Base-by-base conservation (phyloP, 92 coral and sea anemone species). In the Pocillopora meandrina region DNA sequence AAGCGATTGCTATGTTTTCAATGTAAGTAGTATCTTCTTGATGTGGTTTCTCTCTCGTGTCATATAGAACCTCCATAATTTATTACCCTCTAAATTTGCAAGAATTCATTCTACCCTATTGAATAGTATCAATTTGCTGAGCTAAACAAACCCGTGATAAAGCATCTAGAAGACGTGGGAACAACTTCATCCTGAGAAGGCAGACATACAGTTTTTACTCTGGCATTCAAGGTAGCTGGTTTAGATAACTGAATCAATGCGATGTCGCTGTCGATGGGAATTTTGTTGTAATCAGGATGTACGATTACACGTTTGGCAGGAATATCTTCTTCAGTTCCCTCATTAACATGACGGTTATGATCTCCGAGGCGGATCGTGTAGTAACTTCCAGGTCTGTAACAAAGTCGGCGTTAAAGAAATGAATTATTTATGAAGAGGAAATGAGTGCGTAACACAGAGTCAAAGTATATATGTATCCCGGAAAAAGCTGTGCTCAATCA, bases 311-410 rank as follows among this genome's bases (percentile, higher is more conserved):
- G 62, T 61, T 82, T 79, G 52, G 84, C 95, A 56, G 74, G 82
- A 56, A 92, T 92, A 20, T 72, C 65, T 56, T 88, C 85, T 80
- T 92, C 95, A n/a, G 84, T 79, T 60, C 90, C 90, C 14, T 92
- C 95, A 36, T 61, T 73, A 31, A 65, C 76, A 23, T 81, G 77
- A 18, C 95, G 91, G 71, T 92, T 90, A 85, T 92, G 95, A 3
- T 92, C 95, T 34, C 95, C 95, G 52, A 92, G 89, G 36, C 90
- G 87, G 65, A 92, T 84, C 59, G 62, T 34, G 88, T 92, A 92
- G 16, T 56, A 23, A 2, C 74, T 23, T 0, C 87, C 86, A 49
- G 71, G 47, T 17, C 93, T 90, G 19, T 7, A 26, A 26, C 31
- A 26, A 26, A 26, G 31, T 26, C 31, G 31, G 31, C 31, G 31